Percentiles rank a stretch among this genome's conserved stretches.
Evolutionary conservation across 2,888 invertebrate genomes (phyloP).

Genomic region (Colostygia pectinataria): DNA sequence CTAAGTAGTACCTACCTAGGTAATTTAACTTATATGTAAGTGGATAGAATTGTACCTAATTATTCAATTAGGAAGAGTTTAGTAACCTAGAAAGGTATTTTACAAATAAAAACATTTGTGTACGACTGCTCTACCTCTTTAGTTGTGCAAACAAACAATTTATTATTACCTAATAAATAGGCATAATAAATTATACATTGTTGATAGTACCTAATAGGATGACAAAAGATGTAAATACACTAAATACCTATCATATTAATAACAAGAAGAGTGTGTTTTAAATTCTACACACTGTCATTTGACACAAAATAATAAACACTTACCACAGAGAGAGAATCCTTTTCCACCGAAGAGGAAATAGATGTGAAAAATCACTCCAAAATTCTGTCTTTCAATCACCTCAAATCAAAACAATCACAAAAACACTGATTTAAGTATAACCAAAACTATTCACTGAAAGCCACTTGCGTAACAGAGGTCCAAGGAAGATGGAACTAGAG

Average conservation of each 20-base stretch:
- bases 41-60: no score
- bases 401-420: constrained; percentile 66
- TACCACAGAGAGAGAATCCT: constrained; percentile 21
- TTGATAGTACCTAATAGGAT: no score
- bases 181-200: no score
- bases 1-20: no score
- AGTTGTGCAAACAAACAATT: neutral
- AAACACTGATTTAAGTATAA: constrained; percentile 51
- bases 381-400: constrained; percentile 37
- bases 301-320: neutral
- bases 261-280: neutral
- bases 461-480: constrained; percentile 55
- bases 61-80: no score
- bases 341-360: constrained; percentile 17
- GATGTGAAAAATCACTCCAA: constrained; percentile 30
- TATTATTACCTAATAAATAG: no score
- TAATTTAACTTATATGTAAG: no score
- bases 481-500: constrained; percentile 11
- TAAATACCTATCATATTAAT: no score
- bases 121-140: no score
- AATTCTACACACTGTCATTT: neutral
- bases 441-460: constrained; percentile 58
- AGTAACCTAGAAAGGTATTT: no score
- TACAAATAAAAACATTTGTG: no score
- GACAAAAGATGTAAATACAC: no score